phyloP scores from a whole-genome alignment of 2,888 invertebrate genomes.

The Lasius platythorax region DNA sequence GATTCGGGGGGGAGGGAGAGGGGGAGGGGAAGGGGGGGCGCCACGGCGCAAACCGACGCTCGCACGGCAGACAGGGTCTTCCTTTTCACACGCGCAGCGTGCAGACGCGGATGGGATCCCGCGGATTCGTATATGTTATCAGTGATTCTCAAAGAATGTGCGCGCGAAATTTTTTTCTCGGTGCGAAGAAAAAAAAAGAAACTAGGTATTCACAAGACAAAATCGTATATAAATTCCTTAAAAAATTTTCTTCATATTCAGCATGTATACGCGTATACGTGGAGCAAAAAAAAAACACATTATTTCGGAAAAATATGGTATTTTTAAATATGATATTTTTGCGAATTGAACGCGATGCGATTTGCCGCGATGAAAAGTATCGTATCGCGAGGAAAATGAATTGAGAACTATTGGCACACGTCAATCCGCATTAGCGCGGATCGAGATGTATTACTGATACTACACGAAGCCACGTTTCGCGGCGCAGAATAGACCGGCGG shows the following conservation, averaged over 20 bases:
- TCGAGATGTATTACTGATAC: conserved; percentile 71
- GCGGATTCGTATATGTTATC: conserved; percentile 21
- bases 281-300: neutral
- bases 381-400: neutral
- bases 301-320: neutral
- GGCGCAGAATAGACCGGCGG: conserved; percentile 76
- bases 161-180: neutral
- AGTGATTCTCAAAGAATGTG: conserved; percentile 30
- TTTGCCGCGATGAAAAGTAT: neutral
- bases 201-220: neutral
- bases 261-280: neutral
- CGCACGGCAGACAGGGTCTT: conserved; percentile 76
- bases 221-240: neutral
- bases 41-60: conserved; percentile 67
- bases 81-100: conserved; percentile 79
- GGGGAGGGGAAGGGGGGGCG: conserved; percentile 28
- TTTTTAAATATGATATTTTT: neutral
- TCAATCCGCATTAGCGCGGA: conserved; percentile 68
- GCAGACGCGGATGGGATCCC: conserved; percentile 38
- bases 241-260: neutral
- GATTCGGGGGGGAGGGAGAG: conserved; percentile 29
- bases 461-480: conserved; percentile 71
- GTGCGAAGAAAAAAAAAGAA: neutral
- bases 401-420: conserved; percentile 59
- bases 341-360: neutral